phyloP scores from a whole-genome alignment of 2,113 vertebrate species.

The Myiozetetes cayanensis region DNA sequence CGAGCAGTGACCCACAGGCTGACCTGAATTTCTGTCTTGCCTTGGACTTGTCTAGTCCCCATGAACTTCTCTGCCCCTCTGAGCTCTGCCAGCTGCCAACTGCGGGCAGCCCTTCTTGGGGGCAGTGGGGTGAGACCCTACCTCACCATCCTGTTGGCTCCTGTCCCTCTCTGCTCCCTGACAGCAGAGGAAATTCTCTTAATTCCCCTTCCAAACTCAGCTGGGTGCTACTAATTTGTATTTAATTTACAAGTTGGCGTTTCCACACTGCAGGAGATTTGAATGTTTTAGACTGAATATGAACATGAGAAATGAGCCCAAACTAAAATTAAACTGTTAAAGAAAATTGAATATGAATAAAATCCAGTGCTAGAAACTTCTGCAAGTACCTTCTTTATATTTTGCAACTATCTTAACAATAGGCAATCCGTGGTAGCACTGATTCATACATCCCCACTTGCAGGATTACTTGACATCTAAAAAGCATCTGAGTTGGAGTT shows the following conservation, averaged over 20 bases:
- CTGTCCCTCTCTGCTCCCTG: not conserved
- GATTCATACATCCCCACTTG: constrained; percentile 22
- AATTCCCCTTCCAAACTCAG: not conserved
- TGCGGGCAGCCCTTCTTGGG: fast-evolving
- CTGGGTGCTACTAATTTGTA: not conserved
- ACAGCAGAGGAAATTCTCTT: not conserved
- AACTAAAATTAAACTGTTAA: not conserved
- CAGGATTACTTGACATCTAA: constrained; percentile 46
- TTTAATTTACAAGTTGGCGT: not conserved
- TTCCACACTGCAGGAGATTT: not conserved
- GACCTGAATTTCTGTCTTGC: not conserved
- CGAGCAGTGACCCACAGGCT: not conserved
- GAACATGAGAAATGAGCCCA: not conserved
- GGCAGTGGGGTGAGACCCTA: not conserved
- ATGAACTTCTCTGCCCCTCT: not conserved
- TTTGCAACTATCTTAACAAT: constrained; percentile 24
- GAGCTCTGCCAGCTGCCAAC: not conserved
- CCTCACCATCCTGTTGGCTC: fast-evolving
- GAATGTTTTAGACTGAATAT: not conserved
- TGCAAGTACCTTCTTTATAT: not conserved
- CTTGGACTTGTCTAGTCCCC: not conserved
- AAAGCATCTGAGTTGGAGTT: constrained; percentile 21
- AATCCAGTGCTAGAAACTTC: not conserved
- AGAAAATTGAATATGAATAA: not conserved
- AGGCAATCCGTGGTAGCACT: constrained; percentile 21